Evolutionary conservation across 2,888 invertebrate species (phyloP).

Genomic region (Rambutsinella grinnellia): DNA sequence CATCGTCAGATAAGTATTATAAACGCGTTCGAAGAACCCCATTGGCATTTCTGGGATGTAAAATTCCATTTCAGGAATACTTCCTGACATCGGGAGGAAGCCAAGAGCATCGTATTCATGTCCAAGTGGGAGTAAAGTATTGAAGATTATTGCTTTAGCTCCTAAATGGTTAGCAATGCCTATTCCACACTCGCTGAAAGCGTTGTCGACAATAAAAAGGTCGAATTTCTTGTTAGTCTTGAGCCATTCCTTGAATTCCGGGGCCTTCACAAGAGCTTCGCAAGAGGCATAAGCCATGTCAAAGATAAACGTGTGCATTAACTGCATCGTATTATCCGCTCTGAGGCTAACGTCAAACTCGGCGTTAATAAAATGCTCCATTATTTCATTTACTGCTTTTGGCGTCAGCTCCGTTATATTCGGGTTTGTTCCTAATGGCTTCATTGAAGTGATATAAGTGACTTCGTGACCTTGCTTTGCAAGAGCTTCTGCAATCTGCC

Average conservation of each 20-base stretch:
- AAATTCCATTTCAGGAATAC: slow-evolving; percentile 44
- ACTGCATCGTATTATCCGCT: neutral
- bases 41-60: slow-evolving; percentile 14
- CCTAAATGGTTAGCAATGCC: slow-evolving; percentile 46
- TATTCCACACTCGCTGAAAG: slow-evolving; percentile 53
- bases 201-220: slow-evolving; percentile 51
- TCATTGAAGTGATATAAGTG: slow-evolving; percentile 41
- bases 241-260: no score
- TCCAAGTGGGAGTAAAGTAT: slow-evolving; percentile 24
- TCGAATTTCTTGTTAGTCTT: slow-evolving; percentile 42
- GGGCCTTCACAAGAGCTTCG: slow-evolving; percentile 13
- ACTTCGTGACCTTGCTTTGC: slow-evolving; percentile 50
- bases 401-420: slow-evolving; percentile 42
- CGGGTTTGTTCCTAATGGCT: slow-evolving; percentile 11
- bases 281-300: neutral
- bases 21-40: slow-evolving; percentile 14
- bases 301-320: neutral
- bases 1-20: slow-evolving; percentile 12
- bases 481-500: slow-evolving; percentile 45
- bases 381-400: neutral
- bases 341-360: slow-evolving; percentile 32
- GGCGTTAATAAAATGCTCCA: slow-evolving; percentile 5
- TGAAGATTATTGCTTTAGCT: slow-evolving; percentile 45
- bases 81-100: slow-evolving; percentile 21
- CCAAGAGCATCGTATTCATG: slow-evolving; percentile 46